phyloP scores from a whole-genome alignment of 2,797 vertebrate species.

The Spinibarbus caldwelli region DNA sequence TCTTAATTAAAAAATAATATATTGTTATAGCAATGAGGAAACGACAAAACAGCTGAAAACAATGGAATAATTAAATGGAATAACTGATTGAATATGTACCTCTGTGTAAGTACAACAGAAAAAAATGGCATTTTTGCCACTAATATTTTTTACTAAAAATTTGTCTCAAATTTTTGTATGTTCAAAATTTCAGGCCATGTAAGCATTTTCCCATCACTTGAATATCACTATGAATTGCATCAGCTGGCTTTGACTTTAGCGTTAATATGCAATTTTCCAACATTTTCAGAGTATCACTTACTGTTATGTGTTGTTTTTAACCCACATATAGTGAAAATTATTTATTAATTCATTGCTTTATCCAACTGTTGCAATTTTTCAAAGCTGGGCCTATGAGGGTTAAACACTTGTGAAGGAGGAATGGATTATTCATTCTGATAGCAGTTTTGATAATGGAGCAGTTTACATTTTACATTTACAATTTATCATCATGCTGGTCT shows the following conservation, averaged over 20 bases:
- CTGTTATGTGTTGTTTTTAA: not conserved
- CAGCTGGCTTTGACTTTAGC: not conserved
- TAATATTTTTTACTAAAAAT: not conserved
- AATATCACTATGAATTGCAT: not conserved
- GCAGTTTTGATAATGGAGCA: not conserved
- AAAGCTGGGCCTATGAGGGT: not conserved
- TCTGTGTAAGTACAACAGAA: no score
- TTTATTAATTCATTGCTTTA: not conserved
- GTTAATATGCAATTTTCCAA: not conserved
- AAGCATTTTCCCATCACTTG: no score
- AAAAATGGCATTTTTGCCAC: no score
- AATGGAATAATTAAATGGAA: not conserved
- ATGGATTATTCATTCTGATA: not conserved
- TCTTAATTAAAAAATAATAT: no score
- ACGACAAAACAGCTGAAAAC: no score
- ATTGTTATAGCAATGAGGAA: no score
- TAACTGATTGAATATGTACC: not conserved
- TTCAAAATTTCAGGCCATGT: no score
- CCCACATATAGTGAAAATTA: not conserved
- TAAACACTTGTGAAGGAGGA: not conserved
- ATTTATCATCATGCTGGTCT: conserved; percentile 15
- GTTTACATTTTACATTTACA: not conserved
- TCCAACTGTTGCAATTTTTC: not conserved
- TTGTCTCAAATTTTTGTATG: no score
- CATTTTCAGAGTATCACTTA: not conserved